These are phyloP conservation scores for Episyrphus balteatus DNA, from an alignment of 1,140 invertebrate species.

Conservation along the genomic window DNA sequence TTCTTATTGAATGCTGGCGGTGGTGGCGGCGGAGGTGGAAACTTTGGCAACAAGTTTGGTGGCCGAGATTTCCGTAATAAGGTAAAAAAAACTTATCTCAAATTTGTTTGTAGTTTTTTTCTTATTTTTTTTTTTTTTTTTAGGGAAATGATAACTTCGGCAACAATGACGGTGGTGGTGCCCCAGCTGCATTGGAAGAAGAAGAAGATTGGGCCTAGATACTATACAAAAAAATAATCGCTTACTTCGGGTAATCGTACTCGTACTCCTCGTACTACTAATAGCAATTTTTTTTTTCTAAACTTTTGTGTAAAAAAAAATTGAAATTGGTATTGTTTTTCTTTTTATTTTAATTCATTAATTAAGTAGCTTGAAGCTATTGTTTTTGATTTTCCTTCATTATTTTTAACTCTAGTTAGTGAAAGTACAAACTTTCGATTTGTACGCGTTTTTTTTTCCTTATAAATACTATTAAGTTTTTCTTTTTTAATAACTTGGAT, in stretches of 20 bases:
- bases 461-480: no score
- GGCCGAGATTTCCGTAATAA: constrained; percentile 42
- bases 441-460: no score
- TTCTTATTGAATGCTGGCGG: constrained; percentile 40
- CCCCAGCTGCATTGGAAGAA: constrained; percentile 6
- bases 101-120: not conserved
- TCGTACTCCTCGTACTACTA: not conserved
- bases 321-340: not conserved
- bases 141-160: constrained; percentile 7
- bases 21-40: constrained; percentile 31
- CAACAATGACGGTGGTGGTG: not conserved
- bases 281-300: not conserved
- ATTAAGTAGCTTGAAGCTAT: no score
- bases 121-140: not conserved
- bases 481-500: no score
- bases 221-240: no score
- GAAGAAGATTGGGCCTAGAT: constrained; percentile 8
- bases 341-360: not conserved
- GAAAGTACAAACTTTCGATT: no score
- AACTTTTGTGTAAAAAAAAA: not conserved
- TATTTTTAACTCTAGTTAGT: no score
- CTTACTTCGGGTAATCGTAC: no score
- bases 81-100: constrained; percentile 7
- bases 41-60: constrained; percentile 36
- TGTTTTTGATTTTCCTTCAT: no score